Evolutionary conservation across 2,888 invertebrate genomes (phyloP).

Genomic region (Calameuta filiformis): DNA sequence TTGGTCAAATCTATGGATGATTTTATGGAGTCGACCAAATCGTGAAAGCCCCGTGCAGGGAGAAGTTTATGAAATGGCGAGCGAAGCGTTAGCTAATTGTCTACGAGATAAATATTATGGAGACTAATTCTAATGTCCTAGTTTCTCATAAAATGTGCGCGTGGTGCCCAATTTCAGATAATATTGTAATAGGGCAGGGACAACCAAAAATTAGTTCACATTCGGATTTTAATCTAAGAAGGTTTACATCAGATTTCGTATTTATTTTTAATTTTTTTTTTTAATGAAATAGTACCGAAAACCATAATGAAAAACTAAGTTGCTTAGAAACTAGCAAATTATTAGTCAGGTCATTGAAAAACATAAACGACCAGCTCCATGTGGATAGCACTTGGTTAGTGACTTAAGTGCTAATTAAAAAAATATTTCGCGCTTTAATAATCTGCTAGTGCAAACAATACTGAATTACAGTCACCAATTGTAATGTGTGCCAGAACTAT

Average conservation of each 20-base stretch:
- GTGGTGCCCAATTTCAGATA: constrained; percentile 23
- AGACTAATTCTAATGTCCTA: constrained; percentile 33
- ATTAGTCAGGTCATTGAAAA: constrained; percentile 22
- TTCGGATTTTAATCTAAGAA: constrained; percentile 40
- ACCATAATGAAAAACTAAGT: constrained; percentile 22
- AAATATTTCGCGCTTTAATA: constrained; percentile 7
- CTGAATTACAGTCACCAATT: constrained; percentile 20
- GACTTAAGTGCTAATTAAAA: neutral
- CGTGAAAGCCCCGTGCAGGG: constrained; percentile 8
- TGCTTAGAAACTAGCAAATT: constrained; percentile 24
- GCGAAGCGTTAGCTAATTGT: constrained; percentile 36
- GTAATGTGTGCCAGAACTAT: constrained; percentile 32
- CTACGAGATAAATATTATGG: constrained; percentile 29
- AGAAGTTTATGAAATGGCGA: constrained; percentile 28
- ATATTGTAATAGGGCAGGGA: constrained; percentile 1
- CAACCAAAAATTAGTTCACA: constrained; percentile 1
- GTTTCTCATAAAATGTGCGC: constrained; percentile 25
- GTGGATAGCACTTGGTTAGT: neutral
- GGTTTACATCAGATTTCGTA: constrained; percentile 64
- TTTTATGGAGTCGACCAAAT: neutral
- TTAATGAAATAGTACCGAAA: constrained; percentile 26
- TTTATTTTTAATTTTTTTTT: constrained; percentile 34
- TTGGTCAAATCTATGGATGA: neutral
- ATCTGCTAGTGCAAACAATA: constrained; percentile 20
- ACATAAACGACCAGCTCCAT: constrained; percentile 6